Conservation (phyloP, 64 coral and sea anemone species). For the Montipora capricornis region DNA sequence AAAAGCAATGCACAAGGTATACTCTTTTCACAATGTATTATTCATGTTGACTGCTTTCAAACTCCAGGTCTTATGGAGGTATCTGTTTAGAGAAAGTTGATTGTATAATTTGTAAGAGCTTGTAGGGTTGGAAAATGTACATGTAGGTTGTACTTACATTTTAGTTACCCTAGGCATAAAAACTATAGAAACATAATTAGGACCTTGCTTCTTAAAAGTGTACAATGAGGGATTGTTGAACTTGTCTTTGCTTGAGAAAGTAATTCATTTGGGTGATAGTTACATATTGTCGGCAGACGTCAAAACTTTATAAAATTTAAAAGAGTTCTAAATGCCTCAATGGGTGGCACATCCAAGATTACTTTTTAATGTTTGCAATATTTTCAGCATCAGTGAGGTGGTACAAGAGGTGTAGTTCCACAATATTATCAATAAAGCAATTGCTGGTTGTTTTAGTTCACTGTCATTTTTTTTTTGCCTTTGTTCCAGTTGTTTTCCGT, state of each 20-base stretch:
- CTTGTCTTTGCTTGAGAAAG: not conserved
- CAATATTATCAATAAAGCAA: not conserved
- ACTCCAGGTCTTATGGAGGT: not conserved
- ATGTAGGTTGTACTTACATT: not conserved
- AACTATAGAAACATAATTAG: not conserved
- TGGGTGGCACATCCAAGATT: not conserved
- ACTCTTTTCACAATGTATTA: not conserved
- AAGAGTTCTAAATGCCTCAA: not conserved
- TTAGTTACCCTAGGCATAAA: not conserved
- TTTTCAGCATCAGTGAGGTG: not conserved
- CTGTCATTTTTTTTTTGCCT: not conserved
- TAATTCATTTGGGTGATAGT: not conserved
- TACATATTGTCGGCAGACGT: not conserved
- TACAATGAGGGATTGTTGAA: not conserved
- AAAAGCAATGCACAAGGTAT: no score
- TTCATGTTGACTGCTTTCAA: not conserved
- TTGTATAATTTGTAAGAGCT: not conserved
- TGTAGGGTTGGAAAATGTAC: not conserved
- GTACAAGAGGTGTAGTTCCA: not conserved
- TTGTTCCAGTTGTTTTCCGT: constrained; percentile 6
- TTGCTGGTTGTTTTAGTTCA: not conserved
- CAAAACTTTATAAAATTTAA: not conserved
- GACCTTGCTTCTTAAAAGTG: not conserved
- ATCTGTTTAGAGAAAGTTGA: not conserved
- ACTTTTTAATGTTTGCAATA: not conserved